These are phyloP conservation scores for Spea multiplicata DNA, from an alignment of 2,113 vertebrate genomes.

Conservation along the genomic window DNA sequence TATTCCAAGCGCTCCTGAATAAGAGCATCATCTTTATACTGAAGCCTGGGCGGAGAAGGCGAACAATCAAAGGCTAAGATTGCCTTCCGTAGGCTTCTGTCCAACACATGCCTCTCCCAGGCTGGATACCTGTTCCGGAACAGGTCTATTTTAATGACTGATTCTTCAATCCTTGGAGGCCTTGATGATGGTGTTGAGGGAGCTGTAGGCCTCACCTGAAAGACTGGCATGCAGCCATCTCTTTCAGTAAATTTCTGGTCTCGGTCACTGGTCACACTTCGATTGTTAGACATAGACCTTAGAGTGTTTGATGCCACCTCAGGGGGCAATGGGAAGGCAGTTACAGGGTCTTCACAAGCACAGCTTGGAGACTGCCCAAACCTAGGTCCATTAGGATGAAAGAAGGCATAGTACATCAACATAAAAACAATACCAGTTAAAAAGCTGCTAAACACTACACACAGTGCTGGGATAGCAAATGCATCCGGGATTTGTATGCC, in stretches of 20 bases:
- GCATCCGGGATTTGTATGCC: slow-evolving; percentile 82
- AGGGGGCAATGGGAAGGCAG: slow-evolving; percentile 81
- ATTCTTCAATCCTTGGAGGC: slow-evolving; percentile 88
- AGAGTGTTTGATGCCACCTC: slow-evolving; percentile 90
- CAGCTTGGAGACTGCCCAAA: slow-evolving; percentile 91
- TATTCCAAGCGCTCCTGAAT: slow-evolving; percentile 96
- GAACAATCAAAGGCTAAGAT: slow-evolving; percentile 93
- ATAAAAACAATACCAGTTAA: slow-evolving; percentile 97
- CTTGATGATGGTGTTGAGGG: slow-evolving; percentile 91
- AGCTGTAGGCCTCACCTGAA: slow-evolving; percentile 91
- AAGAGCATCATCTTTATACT: slow-evolving; percentile 94
- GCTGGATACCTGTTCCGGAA: slow-evolving; percentile 96
- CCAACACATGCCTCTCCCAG: slow-evolving; percentile 95
- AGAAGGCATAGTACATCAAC: slow-evolving; percentile 99
- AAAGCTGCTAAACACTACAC: slow-evolving; percentile 98
- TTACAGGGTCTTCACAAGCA: slow-evolving; percentile 80
- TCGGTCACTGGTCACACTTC: slow-evolving; percentile 72
- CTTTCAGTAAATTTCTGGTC: slow-evolving; percentile 84
- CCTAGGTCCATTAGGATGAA: slow-evolving; percentile 93
- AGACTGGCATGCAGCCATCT: slow-evolving; percentile 92
- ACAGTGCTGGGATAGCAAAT: slow-evolving; percentile 95
- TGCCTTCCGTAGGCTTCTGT: slow-evolving; percentile 93
- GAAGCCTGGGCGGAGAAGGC: slow-evolving; percentile 85
- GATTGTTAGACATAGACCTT: slow-evolving; percentile 79
- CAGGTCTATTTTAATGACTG: slow-evolving; percentile 95